Evolutionary conservation across 2,113 vertebrate genomes (phyloP), one percentile per base, ranked within the genome.

Genomic region (Melospiza georgiana): DNA sequence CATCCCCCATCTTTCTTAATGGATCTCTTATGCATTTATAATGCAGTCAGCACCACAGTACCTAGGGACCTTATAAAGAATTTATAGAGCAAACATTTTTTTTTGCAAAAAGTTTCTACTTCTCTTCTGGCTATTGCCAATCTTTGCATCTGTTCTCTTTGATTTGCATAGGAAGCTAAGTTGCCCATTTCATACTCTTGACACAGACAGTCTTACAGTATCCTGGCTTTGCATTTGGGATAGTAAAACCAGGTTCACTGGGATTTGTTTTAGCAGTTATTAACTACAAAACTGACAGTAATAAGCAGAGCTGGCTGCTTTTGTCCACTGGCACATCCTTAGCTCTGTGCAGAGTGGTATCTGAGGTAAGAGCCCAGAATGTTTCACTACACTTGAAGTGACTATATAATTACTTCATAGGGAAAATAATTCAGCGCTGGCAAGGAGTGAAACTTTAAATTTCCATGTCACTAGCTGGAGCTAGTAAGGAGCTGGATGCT

Each of bases 21-120:
- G 95, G 90, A 87, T 86, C 82, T 86, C 85, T 91, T 89, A 95
- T 81, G 68, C 88, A 96, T 94, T 95, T 95, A 67, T 96, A 86
- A 96, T 94, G 68, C 67, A 74, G 52, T 74, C 52, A 65, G 92
- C 59, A 94, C 61, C 48, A 20, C 0, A 43, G 75, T 78, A 88
- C 25, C 94, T 46, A 81, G 82, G 49, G 89, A 88, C 30, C 39
- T 83, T 52, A 95, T 88, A 41, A 87, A 94, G 39, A 92, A 96
- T 94, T 97, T 83, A 95, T 85, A 88, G 75, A 93, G 72, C 82
- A 95, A 95, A 91, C 59, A 24, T 41, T 41, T 39, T 71, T 69
- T 67, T 95, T 66, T 51, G 22, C 66, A 68, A 30, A 41, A 90
- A 71, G 23, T 72, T 88, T 72, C 63, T 67, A 14, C 63, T 87